A percentile compares a stretch with the other conserved stretches of the same genome.
These are phyloP conservation scores for Heterocephalus glaber DNA, from an alignment of 2,113 vertebrate genomes.

Conservation along the genomic window DNA sequence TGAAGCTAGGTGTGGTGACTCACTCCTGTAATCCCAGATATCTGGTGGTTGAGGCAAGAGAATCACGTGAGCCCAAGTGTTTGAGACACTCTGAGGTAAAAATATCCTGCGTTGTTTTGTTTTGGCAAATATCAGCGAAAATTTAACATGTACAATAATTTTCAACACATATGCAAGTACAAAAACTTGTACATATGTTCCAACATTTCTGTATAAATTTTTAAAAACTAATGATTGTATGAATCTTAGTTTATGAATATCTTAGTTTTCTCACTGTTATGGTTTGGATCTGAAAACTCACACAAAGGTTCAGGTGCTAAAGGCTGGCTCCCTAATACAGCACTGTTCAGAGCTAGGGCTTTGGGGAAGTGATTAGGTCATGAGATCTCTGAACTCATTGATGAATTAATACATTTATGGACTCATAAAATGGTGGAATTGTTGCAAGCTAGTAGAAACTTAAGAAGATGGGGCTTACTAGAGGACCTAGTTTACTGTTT, in stretches of 20 bases:
- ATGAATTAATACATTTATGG: background rate
- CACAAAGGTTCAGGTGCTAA: background rate
- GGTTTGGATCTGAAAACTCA: background rate
- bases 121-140: background rate
- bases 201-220: background rate
- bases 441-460: background rate
- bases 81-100: background rate
- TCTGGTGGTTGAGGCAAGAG: background rate
- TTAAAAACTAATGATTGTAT: background rate
- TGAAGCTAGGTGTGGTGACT: background rate
- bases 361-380: background rate
- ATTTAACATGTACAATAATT: slow-evolving; percentile 8
- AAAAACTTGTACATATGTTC: slow-evolving; percentile 44
- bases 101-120: background rate
- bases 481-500: background rate
- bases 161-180: background rate
- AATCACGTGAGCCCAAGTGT: background rate
- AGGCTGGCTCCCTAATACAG: background rate
- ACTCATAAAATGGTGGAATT: background rate
- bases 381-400: background rate
- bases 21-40: background rate
- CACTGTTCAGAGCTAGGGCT: background rate
- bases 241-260: slow-evolving; percentile 64
- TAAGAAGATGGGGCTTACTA: background rate
- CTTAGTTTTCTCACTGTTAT: slow-evolving; percentile 54